Evolutionary conservation across 2,113 vertebrate species (phyloP).

Genomic region (Sciurus niger): DNA sequence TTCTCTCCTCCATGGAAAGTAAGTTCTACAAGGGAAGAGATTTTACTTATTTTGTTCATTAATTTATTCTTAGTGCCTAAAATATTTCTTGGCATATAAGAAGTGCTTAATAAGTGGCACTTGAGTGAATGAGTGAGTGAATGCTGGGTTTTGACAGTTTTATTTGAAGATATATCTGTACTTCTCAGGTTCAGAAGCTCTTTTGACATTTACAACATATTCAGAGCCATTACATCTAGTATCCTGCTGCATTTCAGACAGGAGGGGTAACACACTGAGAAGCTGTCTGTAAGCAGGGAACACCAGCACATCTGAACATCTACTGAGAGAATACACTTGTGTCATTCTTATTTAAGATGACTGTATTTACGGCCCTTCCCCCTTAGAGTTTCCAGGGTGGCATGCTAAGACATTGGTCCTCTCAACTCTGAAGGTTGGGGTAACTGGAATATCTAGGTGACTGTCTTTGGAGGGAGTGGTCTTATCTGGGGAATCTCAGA

Average conservation of each 20-base stretch:
- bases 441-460: background rate
- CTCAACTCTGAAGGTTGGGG: background rate
- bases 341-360: background rate
- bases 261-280: background rate
- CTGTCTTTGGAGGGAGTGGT: background rate
- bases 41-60: background rate
- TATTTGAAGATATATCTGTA: background rate
- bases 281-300: background rate
- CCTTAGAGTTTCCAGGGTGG: background rate
- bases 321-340: background rate
- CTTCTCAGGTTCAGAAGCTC: conserved; percentile 3
- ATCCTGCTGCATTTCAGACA: background rate
- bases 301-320: background rate
- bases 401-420: background rate
- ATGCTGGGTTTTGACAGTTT: background rate
- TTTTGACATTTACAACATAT: background rate
- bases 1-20: background rate
- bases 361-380: background rate
- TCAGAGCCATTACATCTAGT: background rate
- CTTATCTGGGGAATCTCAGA: background rate
- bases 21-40: background rate
- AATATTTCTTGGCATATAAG: background rate
- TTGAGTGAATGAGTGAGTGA: background rate
- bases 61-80: conserved; percentile 15
- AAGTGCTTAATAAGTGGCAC: background rate